Evolutionary conservation across 92 coral and sea anemone species (phyloP), one percentile per base, ranked within the genome.

Genomic region (Siderastrea siderea): DNA sequence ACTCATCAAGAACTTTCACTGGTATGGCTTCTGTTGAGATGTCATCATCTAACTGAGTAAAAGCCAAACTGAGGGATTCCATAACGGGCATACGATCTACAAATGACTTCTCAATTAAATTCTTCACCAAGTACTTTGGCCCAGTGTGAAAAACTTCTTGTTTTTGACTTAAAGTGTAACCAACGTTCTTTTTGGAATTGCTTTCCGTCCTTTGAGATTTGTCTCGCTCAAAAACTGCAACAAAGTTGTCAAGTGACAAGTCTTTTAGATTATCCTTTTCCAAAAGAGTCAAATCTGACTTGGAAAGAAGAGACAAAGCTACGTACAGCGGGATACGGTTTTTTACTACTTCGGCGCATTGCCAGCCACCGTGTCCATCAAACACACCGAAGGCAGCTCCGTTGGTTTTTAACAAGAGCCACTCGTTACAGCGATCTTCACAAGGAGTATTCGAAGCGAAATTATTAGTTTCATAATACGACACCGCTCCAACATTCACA

Each of bases 281-380:
- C 58, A 88, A 71, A n/a, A 86, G 73, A 63, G 81, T 68, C 68
- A 95, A 90, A 45, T 93, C 94, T 48, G 89, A 74, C 77, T 94
- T 89, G 14, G 92, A 68, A 68, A 92, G 89, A 48, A 95, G 84
- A 53, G 98, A 77, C 54, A 98, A 87, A 1, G 99, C 99, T 5
- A 95, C 47, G 81, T 98, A 98, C n/a, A 91, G 47, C 5, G 99
- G 99, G 73, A 98, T 87, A 7, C 99, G 93, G 13, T 82, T 92
- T 74, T 95, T 90, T 13, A 98, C 96, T 1, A 95, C 90, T 85
- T 98, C 98, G 7, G 99, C 99, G 74, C 99, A 98, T 78, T 98
- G 99, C 98, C 98, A 98, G 51, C 99, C 99, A 67, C 99, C 98
- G 72, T 98, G 99, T 14, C 99, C 99, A 85, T 98, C 99, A 87